phyloP scores from a whole-genome alignment of 2,797 vertebrate genomes.

The Pipistrellus kuhlii region DNA sequence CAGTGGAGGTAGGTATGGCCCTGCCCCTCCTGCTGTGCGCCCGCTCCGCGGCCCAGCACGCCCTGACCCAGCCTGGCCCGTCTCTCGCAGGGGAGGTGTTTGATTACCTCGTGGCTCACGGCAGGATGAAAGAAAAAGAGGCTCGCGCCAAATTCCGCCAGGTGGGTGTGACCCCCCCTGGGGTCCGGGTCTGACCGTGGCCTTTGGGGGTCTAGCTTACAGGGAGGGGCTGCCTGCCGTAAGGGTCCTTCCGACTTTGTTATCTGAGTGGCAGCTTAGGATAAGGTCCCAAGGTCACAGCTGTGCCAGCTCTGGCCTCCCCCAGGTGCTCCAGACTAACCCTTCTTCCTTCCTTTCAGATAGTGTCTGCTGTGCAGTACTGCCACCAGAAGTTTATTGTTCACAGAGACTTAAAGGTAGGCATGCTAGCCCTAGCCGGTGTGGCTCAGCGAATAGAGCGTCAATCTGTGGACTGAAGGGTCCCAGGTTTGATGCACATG shows the following conservation, averaged over 20 bases:
- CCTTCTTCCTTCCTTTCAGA: conserved; percentile 87
- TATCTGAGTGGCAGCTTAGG: background rate
- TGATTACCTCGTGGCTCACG: conserved; percentile 96
- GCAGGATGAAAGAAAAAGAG: conserved; percentile 98
- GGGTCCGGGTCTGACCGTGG: background rate
- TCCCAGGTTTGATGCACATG: too few relatives aligned
- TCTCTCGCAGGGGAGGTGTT: conserved; percentile 94
- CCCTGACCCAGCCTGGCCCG: background rate
- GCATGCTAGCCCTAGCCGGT: rapidly evolving
- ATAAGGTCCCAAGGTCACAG: background rate
- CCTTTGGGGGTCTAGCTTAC: background rate
- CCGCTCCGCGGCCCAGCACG: background rate
- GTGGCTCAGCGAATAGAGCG: too few relatives aligned
- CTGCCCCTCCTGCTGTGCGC: background rate
- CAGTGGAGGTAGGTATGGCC: conserved; percentile 88
- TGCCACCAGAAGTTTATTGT: conserved; percentile 98
- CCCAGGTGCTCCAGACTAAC: background rate
- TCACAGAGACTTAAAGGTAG: conserved; percentile 98
- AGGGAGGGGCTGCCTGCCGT: background rate
- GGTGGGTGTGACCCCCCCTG: conserved; percentile 84
- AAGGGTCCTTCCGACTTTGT: background rate
- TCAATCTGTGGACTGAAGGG: too few relatives aligned
- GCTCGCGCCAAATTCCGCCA: conserved; percentile 97
- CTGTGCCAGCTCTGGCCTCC: background rate
- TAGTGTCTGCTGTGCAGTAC: conserved; percentile 98